phyloP scores from a whole-genome alignment of 2,797 vertebrate genomes.

The Gymnoscopelus braueri region DNA sequence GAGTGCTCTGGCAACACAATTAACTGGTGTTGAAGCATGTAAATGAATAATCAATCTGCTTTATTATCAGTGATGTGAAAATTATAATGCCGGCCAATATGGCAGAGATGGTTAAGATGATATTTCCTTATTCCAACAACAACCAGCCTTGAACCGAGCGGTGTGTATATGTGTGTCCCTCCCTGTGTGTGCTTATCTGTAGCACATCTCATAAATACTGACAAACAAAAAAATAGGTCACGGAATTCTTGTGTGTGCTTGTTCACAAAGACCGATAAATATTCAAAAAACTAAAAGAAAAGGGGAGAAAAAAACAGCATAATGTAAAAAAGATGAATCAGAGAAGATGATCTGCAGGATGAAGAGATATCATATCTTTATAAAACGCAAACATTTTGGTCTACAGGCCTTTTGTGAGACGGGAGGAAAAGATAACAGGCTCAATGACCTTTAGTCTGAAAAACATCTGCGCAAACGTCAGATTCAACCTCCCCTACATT shows the following conservation, averaged over 20 bases:
- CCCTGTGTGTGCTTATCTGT: conserved; percentile 19
- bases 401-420: no score
- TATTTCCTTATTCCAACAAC: conserved; percentile 49
- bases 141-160: conserved; percentile 21
- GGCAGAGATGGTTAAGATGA: conserved; percentile 27
- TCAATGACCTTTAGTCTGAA: no score
- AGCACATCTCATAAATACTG: conserved; percentile 25
- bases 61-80: conserved; percentile 76
- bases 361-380: no score
- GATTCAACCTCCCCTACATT: no score
- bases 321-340: no score
- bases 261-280: conserved; percentile 16
- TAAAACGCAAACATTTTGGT: no score
- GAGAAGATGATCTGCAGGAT: no score
- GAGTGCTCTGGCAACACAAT: conserved; percentile 73
- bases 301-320: no score
- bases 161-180: conserved; percentile 9
- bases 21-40: conserved; percentile 79
- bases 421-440: no score
- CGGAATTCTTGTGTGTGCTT: not conserved
- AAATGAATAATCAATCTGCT: conserved; percentile 75
- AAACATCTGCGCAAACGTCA: not conserved
- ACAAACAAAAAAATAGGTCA: conserved; percentile 14
- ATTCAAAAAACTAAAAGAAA: not conserved
- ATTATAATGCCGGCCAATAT: conserved; percentile 61